Evolutionary conservation across 2,113 vertebrate species (phyloP), one percentile per base, ranked within the genome.

Genomic region (Spea bombifrons): DNA sequence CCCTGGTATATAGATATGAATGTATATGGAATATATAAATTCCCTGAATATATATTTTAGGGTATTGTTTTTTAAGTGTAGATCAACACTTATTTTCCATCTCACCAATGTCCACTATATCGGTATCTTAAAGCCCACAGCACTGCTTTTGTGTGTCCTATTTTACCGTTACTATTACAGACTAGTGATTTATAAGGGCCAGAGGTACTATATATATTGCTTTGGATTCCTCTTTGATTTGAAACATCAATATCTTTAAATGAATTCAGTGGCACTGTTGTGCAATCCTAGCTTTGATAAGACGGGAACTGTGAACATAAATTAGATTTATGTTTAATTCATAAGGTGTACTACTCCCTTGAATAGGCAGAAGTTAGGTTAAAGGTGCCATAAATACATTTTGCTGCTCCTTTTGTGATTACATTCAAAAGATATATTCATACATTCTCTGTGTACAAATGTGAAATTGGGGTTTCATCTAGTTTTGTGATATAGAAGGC

Each of bases 261-360:
- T 85, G 87, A 89, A 91, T 92, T 87, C 87, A 84, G 84, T 90
- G 91, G 86, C 89, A 90, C 83, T 84, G 84, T 87, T 90, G 85
- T 87, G 87, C 86, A 90, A 89, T 86, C 85, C 77, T 83, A 85
- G 83, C 55, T 89, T 91, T 89, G 88, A 88, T 87, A 91, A 87
- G 87, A 84, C 89, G 84, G 77, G 83, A 86, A 86, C 90, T 87
- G 47, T 0, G 84, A 86, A 88, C 88, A 90, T 92, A 92, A 91
- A 93, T 92, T 87, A 91, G 85, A 85, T 86, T 84, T 83, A 91
- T 93, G 90, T 91, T 91, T 92, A 90, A 92, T 93, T 90, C 88
- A 92, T 93, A 86, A 89, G 87, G 84, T 84, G 84, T 84, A 83
- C 85, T 86, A 87, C 55, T 89, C 84, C 90, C 88, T 91, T 87